Evolutionary conservation across 1,140 invertebrate species (phyloP).

Genomic region (Oncopodura yosiiana): DNA sequence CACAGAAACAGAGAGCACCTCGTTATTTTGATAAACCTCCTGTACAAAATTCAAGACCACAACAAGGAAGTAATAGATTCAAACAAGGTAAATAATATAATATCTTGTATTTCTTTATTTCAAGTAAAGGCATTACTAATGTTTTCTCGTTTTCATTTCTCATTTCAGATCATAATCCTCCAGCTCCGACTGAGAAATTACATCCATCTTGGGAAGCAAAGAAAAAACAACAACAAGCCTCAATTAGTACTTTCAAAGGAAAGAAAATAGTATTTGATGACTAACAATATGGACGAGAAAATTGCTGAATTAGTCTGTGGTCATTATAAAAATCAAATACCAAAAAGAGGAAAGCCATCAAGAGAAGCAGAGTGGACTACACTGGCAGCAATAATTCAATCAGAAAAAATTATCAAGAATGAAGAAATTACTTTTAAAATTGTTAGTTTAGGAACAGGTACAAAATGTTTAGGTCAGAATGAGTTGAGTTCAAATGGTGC

Average conservation of each 20-base stretch:
- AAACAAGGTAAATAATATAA: too few relatives aligned
- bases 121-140: too few relatives aligned
- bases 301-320: slow-evolving; percentile 50
- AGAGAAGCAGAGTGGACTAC: slow-evolving; percentile 67
- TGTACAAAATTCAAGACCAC: not conserved
- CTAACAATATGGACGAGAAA: slow-evolving; percentile 6
- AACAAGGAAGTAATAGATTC: too few relatives aligned
- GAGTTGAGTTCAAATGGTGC: slow-evolving; percentile 57
- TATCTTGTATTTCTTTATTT: too few relatives aligned
- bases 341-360: slow-evolving; percentile 67
- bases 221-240: slow-evolving; percentile 36
- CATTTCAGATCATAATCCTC: not conserved
- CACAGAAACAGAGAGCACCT: not conserved
- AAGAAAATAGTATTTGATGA: slow-evolving; percentile 41
- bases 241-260: slow-evolving; percentile 38
- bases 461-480: slow-evolving; percentile 74
- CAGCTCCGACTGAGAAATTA: slow-evolving; percentile 30
- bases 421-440: slow-evolving; percentile 46
- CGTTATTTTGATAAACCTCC: slow-evolving; percentile 1
- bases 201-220: slow-evolving; percentile 44
- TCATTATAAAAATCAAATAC: slow-evolving; percentile 54
- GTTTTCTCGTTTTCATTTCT: not conserved
- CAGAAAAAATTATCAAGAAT: slow-evolving; percentile 39
- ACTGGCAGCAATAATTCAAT: slow-evolving; percentile 58
- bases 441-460: slow-evolving; percentile 73